These are phyloP conservation scores for Pycnonotus jocosus DNA, from an alignment of 2,113 vertebrate species.

Conservation along the genomic window DNA sequence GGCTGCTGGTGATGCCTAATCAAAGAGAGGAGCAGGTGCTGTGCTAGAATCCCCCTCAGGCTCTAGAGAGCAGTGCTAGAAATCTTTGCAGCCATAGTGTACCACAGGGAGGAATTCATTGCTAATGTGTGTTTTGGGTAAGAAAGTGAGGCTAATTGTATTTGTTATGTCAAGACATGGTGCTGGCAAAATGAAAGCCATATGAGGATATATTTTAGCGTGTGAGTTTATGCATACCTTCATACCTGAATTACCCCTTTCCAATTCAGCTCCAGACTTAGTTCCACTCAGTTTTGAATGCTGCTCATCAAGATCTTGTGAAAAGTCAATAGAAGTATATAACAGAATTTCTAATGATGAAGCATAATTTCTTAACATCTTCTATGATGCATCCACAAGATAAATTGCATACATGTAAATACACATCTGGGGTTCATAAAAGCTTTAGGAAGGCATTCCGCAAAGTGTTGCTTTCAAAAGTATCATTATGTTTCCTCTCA, in stretches of 20 bases:
- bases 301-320: neutral
- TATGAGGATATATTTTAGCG: neutral
- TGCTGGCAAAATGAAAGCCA: neutral
- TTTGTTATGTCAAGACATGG: neutral
- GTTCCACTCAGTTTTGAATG: neutral
- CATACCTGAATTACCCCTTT: neutral
- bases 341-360: neutral
- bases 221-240: neutral
- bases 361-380: neutral
- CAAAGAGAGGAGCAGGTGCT: slow-evolving; percentile 22
- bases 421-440: neutral
- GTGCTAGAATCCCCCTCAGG: slow-evolving; percentile 1
- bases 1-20: slow-evolving; percentile 1
- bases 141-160: neutral
- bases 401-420: neutral
- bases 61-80: neutral
- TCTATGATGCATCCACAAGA: neutral
- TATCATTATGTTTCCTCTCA: neutral
- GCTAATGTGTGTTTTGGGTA: neutral
- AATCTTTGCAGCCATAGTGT: neutral
- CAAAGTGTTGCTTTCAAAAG: neutral
- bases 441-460: neutral
- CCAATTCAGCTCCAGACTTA: neutral
- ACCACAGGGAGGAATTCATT: neutral
- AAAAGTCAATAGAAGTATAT: neutral